Percentiles rank a stretch among this genome's conserved stretches.
These are phyloP conservation scores for Pantherophis vulpinus DNA, from an alignment of 2,797 vertebrate species.

Conservation along the genomic window DNA sequence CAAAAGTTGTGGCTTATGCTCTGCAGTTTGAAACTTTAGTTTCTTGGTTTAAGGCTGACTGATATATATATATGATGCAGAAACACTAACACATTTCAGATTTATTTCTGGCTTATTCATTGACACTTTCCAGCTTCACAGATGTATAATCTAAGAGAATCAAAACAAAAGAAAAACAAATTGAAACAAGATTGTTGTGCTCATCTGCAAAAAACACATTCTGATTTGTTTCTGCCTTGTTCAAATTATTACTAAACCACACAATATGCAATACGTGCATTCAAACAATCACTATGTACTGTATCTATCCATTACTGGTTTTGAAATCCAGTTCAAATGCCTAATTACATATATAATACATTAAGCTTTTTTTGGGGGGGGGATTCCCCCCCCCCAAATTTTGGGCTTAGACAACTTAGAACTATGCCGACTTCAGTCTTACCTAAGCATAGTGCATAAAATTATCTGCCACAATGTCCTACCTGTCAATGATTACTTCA, in stretches of 20 bases:
- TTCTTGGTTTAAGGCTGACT: background rate
- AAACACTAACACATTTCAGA: background rate
- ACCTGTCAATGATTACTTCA: too few relatives aligned
- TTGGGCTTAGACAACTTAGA: too few relatives aligned
- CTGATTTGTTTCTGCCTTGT: background rate
- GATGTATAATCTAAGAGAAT: background rate
- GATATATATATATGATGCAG: background rate
- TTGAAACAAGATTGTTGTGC: background rate
- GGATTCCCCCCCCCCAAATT: too few relatives aligned
- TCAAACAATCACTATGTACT: background rate
- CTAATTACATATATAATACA: background rate
- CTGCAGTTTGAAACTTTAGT: background rate
- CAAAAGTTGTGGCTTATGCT: background rate
- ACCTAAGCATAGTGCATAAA: too few relatives aligned
- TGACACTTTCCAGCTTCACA: background rate
- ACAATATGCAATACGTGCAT: background rate
- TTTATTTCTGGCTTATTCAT: background rate
- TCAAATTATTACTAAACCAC: background rate
- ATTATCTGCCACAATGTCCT: too few relatives aligned
- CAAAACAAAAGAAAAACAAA: background rate
- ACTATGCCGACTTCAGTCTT: too few relatives aligned
- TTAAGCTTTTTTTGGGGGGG: background rate
- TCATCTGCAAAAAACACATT: background rate
- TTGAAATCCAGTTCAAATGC: background rate
- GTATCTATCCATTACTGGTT: background rate